A percentile compares a stretch with the other conserved stretches of the same genome.
Conservation (phyloP, 2,888 invertebrate species). For the Spodoptera exigua region DNA sequence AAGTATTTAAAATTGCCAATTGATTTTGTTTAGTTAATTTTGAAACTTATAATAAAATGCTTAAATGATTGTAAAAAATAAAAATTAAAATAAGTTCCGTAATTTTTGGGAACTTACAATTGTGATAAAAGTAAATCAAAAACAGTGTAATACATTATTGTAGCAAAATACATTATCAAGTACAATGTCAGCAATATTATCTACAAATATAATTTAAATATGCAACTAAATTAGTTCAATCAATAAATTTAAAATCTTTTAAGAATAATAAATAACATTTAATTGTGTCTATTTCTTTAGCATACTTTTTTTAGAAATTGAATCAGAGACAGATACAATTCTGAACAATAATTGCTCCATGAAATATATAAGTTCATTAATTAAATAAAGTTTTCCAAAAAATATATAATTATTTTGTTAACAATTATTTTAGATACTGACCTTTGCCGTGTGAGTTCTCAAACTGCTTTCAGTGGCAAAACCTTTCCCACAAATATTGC, state of each 20-base stretch:
- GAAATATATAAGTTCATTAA: no score
- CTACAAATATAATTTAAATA: no score
- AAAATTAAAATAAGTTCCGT: constrained; percentile 8
- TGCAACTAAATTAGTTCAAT: no score
- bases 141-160: constrained; percentile 2
- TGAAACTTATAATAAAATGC: constrained; percentile 47
- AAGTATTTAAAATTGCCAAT: constrained; percentile 32
- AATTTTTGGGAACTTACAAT: constrained; percentile 11
- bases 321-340: no score
- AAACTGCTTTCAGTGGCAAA: constrained; percentile 98
- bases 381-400: background rate
- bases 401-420: background rate
- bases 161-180: background rate
- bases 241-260: no score
- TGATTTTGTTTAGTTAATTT: constrained; percentile 29
- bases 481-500: constrained; percentile 98
- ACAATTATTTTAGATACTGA: constrained; percentile 88
- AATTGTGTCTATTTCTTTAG: no score
- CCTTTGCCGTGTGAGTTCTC: constrained; percentile 98
- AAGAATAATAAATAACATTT: no score
- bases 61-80: constrained; percentile 24
- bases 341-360: no score
- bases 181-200: no score
- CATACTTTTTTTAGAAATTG: no score
- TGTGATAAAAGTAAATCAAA: background rate